Conservation (phyloP, 2,113 vertebrate species). For the Deroptyus accipitrinus region DNA sequence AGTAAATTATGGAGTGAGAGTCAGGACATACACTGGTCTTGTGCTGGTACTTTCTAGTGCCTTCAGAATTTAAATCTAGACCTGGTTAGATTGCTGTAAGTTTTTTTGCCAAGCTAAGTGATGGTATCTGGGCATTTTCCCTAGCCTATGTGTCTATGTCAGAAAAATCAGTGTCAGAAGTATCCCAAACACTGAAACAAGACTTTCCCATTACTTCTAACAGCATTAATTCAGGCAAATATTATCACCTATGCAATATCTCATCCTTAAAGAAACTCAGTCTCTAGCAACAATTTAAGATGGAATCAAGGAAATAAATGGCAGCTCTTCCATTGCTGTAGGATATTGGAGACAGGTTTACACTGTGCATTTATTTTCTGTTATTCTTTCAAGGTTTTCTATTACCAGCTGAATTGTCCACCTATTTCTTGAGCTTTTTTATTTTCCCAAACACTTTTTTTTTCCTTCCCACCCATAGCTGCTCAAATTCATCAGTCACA, state of each 20-base stretch:
- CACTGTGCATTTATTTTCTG: not conserved
- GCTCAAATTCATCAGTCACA: conserved; percentile 51
- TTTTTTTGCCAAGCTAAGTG: not conserved
- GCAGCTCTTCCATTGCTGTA: not conserved
- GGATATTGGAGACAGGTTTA: not conserved
- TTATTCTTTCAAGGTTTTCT: not conserved
- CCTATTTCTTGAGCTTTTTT: conserved; percentile 31
- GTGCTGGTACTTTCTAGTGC: not conserved
- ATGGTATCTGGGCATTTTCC: not conserved
- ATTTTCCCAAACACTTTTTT: not conserved
- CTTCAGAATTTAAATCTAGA: not conserved
- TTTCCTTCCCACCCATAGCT: not conserved
- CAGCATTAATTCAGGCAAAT: not conserved
- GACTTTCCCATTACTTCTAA: not conserved
- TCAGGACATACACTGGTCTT: not conserved
- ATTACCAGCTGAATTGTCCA: conserved; percentile 22
- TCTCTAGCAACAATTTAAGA: not conserved
- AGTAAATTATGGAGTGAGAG: not conserved
- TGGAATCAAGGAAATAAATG: conserved; percentile 9
- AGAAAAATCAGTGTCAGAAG: not conserved
- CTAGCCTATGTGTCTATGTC: not conserved
- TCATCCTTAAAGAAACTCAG: not conserved
- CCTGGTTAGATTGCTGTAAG: not conserved
- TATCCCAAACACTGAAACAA: not conserved
- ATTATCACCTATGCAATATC: not conserved